These are phyloP conservation scores for Drosophila takahashii DNA, from an alignment of 1,140 invertebrate genomes.

Conservation along the genomic window DNA sequence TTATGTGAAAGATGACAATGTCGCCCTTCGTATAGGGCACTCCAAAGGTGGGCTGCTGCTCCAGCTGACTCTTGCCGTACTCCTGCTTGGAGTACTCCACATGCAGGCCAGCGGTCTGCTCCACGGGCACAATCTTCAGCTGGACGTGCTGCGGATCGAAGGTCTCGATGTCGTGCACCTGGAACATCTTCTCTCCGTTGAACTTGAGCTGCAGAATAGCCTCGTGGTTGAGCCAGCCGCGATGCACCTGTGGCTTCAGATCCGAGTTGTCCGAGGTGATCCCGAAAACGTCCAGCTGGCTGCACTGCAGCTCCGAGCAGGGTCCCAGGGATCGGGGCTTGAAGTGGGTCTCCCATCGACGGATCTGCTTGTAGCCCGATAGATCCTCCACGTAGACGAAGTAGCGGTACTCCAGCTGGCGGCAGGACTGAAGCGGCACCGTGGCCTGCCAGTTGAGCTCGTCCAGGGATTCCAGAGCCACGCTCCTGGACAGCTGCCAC, in stretches of 20 bases:
- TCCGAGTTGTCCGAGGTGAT: conserved; percentile 58
- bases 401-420: conserved; percentile 89
- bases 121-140: conserved; percentile 67
- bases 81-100: conserved; percentile 72
- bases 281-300: conserved; percentile 86
- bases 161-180: conserved; percentile 80
- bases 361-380: conserved; percentile 85
- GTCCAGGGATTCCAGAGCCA: conserved; percentile 72
- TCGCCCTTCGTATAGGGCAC: conserved; percentile 72
- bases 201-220: conserved; percentile 92
- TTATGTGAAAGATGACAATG: conserved; percentile 83
- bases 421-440: conserved; percentile 86
- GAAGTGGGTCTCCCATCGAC: conserved; percentile 91
- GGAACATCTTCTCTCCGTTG: conserved; percentile 85
- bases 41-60: conserved; percentile 60
- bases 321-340: conserved; percentile 85
- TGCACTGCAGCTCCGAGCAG: conserved; percentile 47
- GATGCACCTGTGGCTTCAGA: conserved; percentile 86
- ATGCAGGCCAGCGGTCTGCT: conserved; percentile 69
- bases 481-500: conserved; percentile 84
- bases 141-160: conserved; percentile 78
- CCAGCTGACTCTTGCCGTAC: conserved; percentile 72
- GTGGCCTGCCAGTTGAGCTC: conserved; percentile 84
- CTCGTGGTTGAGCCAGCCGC: conserved; percentile 93
- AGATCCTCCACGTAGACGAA: conserved; percentile 86